These are phyloP conservation scores for Mormyrops boulengeri DNA, from an alignment of 2,797 vertebrate genomes.

Conservation along the genomic window DNA sequence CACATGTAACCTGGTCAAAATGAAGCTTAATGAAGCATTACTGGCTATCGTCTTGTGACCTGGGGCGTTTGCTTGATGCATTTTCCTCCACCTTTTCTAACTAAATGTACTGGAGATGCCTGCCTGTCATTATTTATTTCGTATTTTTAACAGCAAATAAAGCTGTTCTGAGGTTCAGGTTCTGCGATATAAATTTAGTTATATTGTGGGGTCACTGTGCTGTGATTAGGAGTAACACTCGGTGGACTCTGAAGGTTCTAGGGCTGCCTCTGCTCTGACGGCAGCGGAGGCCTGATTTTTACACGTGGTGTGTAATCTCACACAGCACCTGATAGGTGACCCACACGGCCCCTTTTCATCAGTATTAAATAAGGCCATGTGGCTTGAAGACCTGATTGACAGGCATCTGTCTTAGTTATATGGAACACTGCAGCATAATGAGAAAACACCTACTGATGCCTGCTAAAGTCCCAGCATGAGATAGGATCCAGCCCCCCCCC, in stretches of 20 bases:
- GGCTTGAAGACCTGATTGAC: not conserved
- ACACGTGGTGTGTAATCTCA: not conserved
- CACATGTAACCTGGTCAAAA: not conserved
- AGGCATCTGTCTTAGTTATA: not conserved
- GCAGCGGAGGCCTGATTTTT: not conserved
- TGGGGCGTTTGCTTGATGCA: not conserved
- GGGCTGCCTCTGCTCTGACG: not conserved
- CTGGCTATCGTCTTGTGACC: not conserved
- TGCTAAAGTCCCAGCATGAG: not conserved
- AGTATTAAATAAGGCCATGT: not conserved
- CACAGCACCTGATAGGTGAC: not conserved
- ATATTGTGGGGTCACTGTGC: not conserved
- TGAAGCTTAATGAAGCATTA: not conserved
- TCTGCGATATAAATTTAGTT: not conserved
- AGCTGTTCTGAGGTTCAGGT: not conserved
- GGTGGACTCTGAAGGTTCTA: not conserved
- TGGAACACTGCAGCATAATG: not conserved
- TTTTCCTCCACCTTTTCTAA: not conserved
- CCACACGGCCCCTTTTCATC: not conserved
- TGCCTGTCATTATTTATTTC: not conserved
- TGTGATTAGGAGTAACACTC: not conserved
- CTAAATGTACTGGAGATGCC: not conserved
- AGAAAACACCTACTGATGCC: not conserved
- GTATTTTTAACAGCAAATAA: not conserved
- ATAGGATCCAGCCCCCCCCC: not conserved